A percentile compares a stretch with the other conserved stretches of the same genome.
phyloP scores from a whole-genome alignment of 2,888 invertebrate species.

The Pollenia amentaria region DNA sequence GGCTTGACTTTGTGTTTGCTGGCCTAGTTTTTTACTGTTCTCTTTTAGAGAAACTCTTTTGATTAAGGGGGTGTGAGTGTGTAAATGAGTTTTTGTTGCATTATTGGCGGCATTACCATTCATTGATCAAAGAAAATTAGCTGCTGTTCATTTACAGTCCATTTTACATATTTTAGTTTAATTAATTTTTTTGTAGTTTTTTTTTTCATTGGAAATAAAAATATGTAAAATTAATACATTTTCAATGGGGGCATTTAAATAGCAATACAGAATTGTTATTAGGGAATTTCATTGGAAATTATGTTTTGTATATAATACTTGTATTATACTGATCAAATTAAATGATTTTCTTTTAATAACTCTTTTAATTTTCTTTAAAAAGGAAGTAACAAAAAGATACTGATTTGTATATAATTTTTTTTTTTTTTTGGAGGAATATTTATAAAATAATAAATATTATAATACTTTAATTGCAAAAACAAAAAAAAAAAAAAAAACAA shows the following conservation, averaged over 20 bases:
- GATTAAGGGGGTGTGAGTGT: not conserved
- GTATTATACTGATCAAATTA: too few species aligned
- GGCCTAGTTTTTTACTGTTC: too few species aligned
- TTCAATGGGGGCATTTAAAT: conserved; percentile 33
- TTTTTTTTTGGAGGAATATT: too few species aligned
- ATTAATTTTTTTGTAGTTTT: not conserved
- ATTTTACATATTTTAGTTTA: conserved; percentile 15
- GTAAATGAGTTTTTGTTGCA: not conserved
- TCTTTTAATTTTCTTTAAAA: too few species aligned
- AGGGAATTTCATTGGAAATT: conserved; percentile 43
- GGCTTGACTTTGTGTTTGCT: too few species aligned
- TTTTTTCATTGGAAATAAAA: not conserved
- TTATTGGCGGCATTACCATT: conserved; percentile 51
- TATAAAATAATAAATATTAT: too few species aligned
- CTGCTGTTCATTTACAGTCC: conserved; percentile 54
- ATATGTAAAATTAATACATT: conserved; percentile 33
- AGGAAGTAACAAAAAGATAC: too few species aligned
- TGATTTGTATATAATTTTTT: too few species aligned
- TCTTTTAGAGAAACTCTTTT: not conserved
- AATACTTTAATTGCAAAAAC: too few species aligned
- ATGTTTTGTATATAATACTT: conserved; percentile 7
- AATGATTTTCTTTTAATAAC: too few species aligned
- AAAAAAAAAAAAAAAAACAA: too few species aligned
- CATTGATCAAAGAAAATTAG: conserved; percentile 71
- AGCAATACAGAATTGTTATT: conserved; percentile 28